Evolutionary conservation across 2,113 vertebrate species (phyloP).

Genomic region (Apteryx owenii): DNA sequence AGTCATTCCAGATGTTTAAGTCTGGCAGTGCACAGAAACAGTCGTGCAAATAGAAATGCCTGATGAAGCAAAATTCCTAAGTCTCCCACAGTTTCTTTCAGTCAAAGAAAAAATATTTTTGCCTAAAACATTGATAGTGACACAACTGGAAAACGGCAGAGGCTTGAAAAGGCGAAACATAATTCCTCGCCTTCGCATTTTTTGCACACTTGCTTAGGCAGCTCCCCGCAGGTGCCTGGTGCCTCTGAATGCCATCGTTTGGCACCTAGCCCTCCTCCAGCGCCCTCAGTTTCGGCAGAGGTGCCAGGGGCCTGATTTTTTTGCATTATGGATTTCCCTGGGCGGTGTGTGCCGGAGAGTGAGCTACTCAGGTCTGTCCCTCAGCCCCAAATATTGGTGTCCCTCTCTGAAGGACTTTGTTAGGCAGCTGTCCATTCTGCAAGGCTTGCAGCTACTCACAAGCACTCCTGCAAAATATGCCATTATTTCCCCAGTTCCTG

Average conservation of each 20-base stretch:
- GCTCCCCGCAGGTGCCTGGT: not conserved
- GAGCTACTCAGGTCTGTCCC: not conserved
- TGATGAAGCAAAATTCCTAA: not conserved
- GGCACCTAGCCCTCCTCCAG: not conserved
- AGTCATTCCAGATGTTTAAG: not conserved
- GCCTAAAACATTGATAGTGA: not conserved
- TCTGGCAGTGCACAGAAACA: not conserved
- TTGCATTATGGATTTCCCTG: not conserved
- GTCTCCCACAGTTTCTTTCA: not conserved
- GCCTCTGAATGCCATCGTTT: not conserved
- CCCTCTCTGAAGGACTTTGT: not conserved
- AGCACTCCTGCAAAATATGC: not conserved
- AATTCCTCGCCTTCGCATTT: not conserved
- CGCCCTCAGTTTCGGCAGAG: not conserved
- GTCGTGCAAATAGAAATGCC: not conserved
- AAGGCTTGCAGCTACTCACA: not conserved
- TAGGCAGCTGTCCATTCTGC: not conserved
- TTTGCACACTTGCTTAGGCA: not conserved
- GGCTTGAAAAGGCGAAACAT: not conserved
- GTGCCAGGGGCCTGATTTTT: not conserved
- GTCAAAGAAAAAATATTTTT: not conserved
- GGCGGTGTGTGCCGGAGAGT: not conserved
- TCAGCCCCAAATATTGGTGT: not conserved
- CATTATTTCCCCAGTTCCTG: not conserved
- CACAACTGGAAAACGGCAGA: not conserved